A percentile compares a stretch with the other conserved stretches of the same genome.
phyloP scores from a whole-genome alignment of 2,113 vertebrate genomes.

The Pseudorectes ferrugineus region DNA sequence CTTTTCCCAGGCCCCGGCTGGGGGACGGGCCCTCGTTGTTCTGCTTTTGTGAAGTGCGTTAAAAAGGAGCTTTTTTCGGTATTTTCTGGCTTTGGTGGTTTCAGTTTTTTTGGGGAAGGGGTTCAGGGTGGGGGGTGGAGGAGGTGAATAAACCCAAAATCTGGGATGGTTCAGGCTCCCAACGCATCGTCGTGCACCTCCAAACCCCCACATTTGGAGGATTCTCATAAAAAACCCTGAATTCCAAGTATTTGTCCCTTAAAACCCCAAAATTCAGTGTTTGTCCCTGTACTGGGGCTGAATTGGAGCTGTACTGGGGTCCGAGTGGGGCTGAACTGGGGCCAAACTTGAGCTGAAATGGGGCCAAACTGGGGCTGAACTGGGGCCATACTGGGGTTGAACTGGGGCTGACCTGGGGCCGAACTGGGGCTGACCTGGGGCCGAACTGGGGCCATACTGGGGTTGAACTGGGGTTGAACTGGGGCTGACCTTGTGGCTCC shows the following conservation, averaged over 20 bases:
- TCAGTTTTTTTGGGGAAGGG: background rate
- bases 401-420: background rate
- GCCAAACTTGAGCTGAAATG: fast-evolving
- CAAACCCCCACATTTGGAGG: background rate
- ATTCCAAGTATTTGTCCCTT: background rate
- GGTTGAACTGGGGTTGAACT: background rate
- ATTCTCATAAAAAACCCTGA: background rate
- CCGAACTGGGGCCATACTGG: fast-evolving
- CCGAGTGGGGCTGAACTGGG: background rate
- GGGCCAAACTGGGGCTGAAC: background rate
- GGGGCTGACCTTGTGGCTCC: background rate
- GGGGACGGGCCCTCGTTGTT: background rate
- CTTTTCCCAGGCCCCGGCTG: background rate
- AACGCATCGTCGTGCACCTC: fast-evolving
- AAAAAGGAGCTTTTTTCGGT: conserved; percentile 7
- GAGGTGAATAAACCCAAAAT: background rate
- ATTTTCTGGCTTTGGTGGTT: background rate
- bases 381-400: background rate
- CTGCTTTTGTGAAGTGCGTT: conserved; percentile 15
- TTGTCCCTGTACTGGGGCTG: background rate
- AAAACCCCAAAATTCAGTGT: background rate
- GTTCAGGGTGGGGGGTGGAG: fast-evolving
- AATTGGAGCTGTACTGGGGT: background rate
- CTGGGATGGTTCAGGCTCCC: background rate
- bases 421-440: background rate